Percentiles rank a stretch among this genome's conserved stretches.
Evolutionary conservation across 2,113 vertebrate genomes (phyloP).

Genomic region (Toxostoma redivivum): DNA sequence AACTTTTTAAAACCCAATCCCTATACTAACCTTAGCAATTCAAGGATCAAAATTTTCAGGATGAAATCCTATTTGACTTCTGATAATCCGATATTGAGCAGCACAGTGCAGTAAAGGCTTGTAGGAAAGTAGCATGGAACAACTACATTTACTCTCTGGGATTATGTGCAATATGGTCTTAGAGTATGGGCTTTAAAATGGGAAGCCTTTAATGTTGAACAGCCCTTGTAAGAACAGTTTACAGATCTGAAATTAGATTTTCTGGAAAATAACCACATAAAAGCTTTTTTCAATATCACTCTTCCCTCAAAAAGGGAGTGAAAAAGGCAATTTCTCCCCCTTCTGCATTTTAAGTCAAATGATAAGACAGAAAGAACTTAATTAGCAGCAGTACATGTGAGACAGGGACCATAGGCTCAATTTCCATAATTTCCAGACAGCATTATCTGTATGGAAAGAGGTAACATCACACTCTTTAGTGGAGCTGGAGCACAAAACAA

Average conservation of each 20-base stretch:
- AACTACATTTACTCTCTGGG: not conserved
- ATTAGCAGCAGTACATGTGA: slow-evolving; percentile 6
- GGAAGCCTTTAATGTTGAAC: not conserved
- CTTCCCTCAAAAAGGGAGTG: not conserved
- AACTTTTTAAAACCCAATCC: not conserved
- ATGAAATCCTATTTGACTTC: not conserved
- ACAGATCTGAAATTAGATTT: not conserved
- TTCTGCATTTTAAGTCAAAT: not conserved
- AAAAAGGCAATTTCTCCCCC: not conserved
- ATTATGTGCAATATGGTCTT: not conserved
- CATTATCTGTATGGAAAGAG: not conserved
- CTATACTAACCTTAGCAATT: not conserved
- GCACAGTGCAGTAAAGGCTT: not conserved
- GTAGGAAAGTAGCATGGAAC: not conserved
- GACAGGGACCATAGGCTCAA: not conserved
- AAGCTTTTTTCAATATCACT: not conserved
- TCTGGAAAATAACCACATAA: not conserved
- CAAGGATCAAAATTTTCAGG: not conserved
- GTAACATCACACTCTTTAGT: not conserved
- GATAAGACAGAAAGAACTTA: slow-evolving; percentile 1
- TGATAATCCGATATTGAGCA: not conserved
- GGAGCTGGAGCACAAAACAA: not conserved
- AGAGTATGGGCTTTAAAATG: not conserved
- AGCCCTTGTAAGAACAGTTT: not conserved
- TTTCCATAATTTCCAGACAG: slow-evolving; percentile 50